phyloP scores from a whole-genome alignment of 2,113 vertebrate genomes.

The Platycercus adscitus region DNA sequence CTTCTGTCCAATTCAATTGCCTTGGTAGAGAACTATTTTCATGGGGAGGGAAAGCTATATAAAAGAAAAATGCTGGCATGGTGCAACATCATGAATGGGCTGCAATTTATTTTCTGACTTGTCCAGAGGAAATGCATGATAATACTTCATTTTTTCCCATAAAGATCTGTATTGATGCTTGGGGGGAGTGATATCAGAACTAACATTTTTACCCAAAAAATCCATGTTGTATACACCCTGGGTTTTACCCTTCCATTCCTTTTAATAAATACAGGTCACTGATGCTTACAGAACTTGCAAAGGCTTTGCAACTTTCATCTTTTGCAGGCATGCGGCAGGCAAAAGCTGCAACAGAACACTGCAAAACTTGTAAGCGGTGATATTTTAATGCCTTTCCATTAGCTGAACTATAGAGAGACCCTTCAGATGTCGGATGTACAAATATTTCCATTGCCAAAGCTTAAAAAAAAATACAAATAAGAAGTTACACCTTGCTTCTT shows the following conservation, averaged over 20 bases:
- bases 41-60: background rate
- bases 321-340: background rate
- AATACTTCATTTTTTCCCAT: background rate
- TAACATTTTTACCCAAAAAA: background rate
- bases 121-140: background rate
- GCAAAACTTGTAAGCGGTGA: background rate
- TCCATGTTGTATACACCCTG: background rate
- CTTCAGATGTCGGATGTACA: background rate
- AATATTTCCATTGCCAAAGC: constrained; percentile 29
- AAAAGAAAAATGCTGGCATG: background rate
- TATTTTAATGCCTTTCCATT: background rate
- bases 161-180: background rate
- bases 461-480: background rate
- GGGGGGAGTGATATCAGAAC: background rate
- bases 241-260: background rate
- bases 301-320: background rate
- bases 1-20: constrained; percentile 11
- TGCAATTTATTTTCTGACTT: background rate
- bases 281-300: background rate
- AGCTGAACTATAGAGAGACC: background rate
- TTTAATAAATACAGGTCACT: background rate
- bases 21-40: constrained; percentile 41
- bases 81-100: background rate
- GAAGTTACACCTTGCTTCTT: constrained; percentile 27
- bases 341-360: background rate